A percentile compares a stretch with the other conserved stretches of the same genome.
Conservation (phyloP, 1,140 invertebrate species). For the Microplitis mediator region DNA sequence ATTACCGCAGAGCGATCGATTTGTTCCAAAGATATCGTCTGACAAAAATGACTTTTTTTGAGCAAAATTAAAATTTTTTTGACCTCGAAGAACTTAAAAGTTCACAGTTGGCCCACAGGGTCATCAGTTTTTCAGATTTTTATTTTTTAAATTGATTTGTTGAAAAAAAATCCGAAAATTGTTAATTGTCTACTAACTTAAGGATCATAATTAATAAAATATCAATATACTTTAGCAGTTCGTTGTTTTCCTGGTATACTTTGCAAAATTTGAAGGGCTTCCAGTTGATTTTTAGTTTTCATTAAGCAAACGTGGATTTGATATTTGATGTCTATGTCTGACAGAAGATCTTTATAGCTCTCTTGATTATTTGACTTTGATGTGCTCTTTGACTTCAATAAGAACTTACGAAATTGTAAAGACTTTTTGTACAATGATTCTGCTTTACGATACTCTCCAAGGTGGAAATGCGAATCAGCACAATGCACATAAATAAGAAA, state of each 20-base stretch:
- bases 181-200: too few relatives aligned
- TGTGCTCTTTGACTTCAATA: conserved; percentile 67
- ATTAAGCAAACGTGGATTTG: conserved; percentile 74
- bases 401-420: conserved; percentile 71
- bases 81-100: too few relatives aligned
- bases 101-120: too few relatives aligned
- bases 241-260: conserved; percentile 73
- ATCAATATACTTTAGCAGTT: conserved; percentile 64
- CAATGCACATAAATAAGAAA: conserved; percentile 72
- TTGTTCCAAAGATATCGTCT: too few relatives aligned
- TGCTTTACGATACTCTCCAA: conserved; percentile 71
- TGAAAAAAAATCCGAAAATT: too few relatives aligned
- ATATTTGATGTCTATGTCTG: conserved; percentile 76
- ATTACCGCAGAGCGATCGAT: too few relatives aligned
- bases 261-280: conserved; percentile 72
- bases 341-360: conserved; percentile 60
- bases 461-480: conserved; percentile 71
- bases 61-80: too few relatives aligned
- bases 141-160: too few relatives aligned
- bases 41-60: too few relatives aligned
- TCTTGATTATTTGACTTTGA: conserved; percentile 58
- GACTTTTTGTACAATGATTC: conserved; percentile 73
- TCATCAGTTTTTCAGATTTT: too few relatives aligned
- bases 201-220: background rate
- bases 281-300: conserved; percentile 68